A percentile compares a stretch with the other conserved stretches of the same genome.
phyloP scores from a whole-genome alignment of 2,113 vertebrate species.

The Hoplias malabaricus region DNA sequence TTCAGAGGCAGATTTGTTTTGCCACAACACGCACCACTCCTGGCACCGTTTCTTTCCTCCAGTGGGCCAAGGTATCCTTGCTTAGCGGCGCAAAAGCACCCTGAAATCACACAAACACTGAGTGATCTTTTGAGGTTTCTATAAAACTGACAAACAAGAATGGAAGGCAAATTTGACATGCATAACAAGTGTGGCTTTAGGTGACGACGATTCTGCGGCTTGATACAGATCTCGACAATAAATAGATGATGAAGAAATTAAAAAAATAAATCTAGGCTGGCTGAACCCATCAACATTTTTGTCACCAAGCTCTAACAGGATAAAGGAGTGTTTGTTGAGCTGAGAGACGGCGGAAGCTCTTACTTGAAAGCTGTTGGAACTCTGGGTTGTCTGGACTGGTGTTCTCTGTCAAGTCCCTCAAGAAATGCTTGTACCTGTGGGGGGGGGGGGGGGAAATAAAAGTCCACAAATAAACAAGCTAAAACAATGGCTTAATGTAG shows the following conservation, averaged over 20 bases:
- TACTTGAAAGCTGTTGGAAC: slow-evolving; percentile 83
- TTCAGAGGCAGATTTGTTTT: slow-evolving; percentile 41
- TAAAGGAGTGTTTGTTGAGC: slow-evolving; percentile 26
- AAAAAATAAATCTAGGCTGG: slow-evolving; percentile 14
- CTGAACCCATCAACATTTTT: slow-evolving; percentile 46
- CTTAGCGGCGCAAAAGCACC: slow-evolving; percentile 41
- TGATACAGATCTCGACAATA: slow-evolving; percentile 33
- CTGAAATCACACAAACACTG: slow-evolving; percentile 37
- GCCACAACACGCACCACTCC: slow-evolving; percentile 37
- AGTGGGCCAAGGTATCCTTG: slow-evolving; percentile 43
- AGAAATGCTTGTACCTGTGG: slow-evolving; percentile 75
- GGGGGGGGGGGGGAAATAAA: slow-evolving; percentile 24
- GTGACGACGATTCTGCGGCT: slow-evolving; percentile 26
- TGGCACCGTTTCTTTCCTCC: background rate
- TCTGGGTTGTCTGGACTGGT: slow-evolving; percentile 68
- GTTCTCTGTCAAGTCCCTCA: slow-evolving; percentile 69
- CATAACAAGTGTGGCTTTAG: slow-evolving; percentile 38
- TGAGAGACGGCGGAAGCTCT: slow-evolving; percentile 46
- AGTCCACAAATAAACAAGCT: slow-evolving; percentile 49
- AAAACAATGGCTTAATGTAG: slow-evolving; percentile 22
- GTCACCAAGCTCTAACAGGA: slow-evolving; percentile 40
- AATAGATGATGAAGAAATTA: slow-evolving; percentile 3
- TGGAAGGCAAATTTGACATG: slow-evolving; percentile 49
- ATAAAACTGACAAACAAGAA: slow-evolving; percentile 41
- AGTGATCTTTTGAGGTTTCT: slow-evolving; percentile 50